A percentile compares a stretch with the other conserved stretches of the same genome.
Conservation (phyloP, 2,113 vertebrate genomes). For the Astatotilapia flaviijosephi region DNA sequence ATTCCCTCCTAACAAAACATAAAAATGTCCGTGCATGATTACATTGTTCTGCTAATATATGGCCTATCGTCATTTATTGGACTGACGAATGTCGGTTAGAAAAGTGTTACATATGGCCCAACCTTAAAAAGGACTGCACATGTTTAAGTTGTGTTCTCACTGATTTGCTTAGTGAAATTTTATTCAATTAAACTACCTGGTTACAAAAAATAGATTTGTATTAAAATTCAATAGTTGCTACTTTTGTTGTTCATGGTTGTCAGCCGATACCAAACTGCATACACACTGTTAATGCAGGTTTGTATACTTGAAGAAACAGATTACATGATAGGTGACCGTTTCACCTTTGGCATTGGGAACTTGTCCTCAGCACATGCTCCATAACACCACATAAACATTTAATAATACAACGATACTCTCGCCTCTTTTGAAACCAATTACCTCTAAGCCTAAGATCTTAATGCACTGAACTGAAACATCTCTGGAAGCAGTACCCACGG, state of each 20-base stretch:
- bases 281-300: not conserved
- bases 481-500: not conserved
- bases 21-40: not conserved
- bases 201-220: not conserved
- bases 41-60: not conserved
- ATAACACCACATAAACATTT: not conserved
- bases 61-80: not conserved
- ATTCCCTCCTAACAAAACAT: not conserved
- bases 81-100: not conserved
- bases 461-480: slow-evolving; percentile 4
- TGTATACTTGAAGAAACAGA: not conserved
- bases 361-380: not conserved
- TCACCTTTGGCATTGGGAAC: not conserved
- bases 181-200: not conserved
- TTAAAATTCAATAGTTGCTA: not conserved
- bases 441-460: not conserved
- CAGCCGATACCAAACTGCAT: fast-evolving
- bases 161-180: not conserved
- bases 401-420: not conserved
- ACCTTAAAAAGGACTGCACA: not conserved
- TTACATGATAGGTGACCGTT: not conserved
- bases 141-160: fast-evolving
- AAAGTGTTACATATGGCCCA: fast-evolving
- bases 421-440: not conserved
- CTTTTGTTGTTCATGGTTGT: not conserved